Base-by-base conservation (phyloP, 2,113 vertebrate species). In the Corynorhinus townsendii region DNA sequence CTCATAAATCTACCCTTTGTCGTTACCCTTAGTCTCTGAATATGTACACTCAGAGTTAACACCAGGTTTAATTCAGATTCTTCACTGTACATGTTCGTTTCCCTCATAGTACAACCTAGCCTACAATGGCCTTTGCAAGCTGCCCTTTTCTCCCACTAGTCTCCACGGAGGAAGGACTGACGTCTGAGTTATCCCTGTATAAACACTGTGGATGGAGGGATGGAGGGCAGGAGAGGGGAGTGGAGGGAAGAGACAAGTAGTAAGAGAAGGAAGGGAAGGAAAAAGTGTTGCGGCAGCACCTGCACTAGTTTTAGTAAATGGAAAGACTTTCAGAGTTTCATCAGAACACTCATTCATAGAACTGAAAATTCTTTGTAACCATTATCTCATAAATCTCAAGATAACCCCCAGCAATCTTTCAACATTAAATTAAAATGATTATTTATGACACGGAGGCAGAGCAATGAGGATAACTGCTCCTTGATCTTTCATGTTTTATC, bases 101-200 rank as follows among this genome's bases (percentile, higher is more conserved):
- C 10, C 16, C 49, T 54, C 86, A 2, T 0, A 7, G n/a, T 30
- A 17, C 66, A 17, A 10, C 64, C n/a, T 3, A 22, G 33, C 77
- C 90, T 19, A 12, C 3, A 1, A 4, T 0, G 20, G 69, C 30
- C 24, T 38, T 0, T 3, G 69, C 2, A 4, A 1, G 35, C 11
- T 28, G 38, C n/a, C 62, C 11, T 3, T 17, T 47, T 20, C 81
- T 40, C 43, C 80, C 38, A 4, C n/a, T 8, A 8, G 9, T 14
- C 59, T n/a, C 54, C 64, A 15, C 0, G 19, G 28, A 90, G 85
- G 26, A 26, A 80, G 83, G 52, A 28, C 33, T n/a, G 19, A 15
- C 7, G 24, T 15, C 75, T 22, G 10, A 7, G 68, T 26, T 38
- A 35, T 15, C 77, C 69, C 38, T 47, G 19, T 4, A 35, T 1